Percentiles rank a stretch among this genome's conserved stretches.
phyloP scores from a whole-genome alignment of 1,140 invertebrate genomes.

The Drosophila leontia region DNA sequence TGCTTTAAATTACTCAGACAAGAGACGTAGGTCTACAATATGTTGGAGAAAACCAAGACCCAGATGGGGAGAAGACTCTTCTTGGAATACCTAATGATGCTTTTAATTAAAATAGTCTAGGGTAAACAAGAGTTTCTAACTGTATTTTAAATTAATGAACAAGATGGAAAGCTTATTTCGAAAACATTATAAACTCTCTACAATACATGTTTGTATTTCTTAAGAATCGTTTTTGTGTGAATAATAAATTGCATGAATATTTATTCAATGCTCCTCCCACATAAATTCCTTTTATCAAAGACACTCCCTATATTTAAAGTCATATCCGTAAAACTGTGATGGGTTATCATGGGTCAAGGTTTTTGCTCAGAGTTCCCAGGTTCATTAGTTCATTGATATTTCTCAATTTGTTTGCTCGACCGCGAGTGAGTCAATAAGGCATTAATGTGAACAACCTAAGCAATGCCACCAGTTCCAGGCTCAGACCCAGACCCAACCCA shows the following conservation, averaged over 20 bases:
- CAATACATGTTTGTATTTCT: neutral
- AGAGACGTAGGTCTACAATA: neutral
- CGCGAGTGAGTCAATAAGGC: conserved; percentile 17
- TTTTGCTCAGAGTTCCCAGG: conserved; percentile 6
- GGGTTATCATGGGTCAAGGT: conserved; percentile 29
- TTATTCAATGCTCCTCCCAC: neutral
- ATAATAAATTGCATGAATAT: neutral
- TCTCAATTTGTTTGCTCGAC: conserved; percentile 28
- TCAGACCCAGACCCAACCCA: conserved; percentile 15
- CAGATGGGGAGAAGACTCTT: neutral
- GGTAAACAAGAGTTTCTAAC: neutral
- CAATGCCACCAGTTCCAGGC: conserved; percentile 22
- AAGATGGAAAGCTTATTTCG: neutral
- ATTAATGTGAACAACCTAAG: conserved; percentile 33
- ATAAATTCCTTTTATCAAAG: conserved; percentile 10
- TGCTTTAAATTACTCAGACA: conserved; percentile 24
- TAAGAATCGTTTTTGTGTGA: neutral
- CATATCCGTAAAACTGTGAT: neutral
- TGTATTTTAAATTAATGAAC: neutral
- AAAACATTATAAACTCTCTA: neutral
- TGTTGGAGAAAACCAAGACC: conserved; percentile 18
- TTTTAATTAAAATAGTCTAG: conserved; percentile 2
- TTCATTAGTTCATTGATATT: conserved; percentile 39
- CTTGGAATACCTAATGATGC: conserved; percentile 16
- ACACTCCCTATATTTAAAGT: conserved; percentile 6